phyloP scores from a whole-genome alignment of 2,797 vertebrate genomes.

The Lepidocolaptes lacrymiger region DNA sequence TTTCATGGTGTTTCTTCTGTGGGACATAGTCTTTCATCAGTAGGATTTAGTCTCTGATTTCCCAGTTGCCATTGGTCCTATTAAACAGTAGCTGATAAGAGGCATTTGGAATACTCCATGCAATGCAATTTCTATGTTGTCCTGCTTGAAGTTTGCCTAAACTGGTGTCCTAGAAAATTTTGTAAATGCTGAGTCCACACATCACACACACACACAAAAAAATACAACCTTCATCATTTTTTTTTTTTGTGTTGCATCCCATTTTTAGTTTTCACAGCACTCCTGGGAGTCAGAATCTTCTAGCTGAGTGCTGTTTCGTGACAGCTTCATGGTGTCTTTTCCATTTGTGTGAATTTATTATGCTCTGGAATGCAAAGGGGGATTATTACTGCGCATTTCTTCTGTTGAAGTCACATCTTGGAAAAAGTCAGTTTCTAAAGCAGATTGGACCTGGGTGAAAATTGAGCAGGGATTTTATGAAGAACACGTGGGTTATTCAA shows the following conservation, averaged over 20 bases:
- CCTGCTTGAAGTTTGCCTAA: neutral
- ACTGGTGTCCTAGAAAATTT: neutral
- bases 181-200: neutral
- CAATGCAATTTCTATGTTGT: neutral
- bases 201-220: neutral
- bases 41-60: neutral
- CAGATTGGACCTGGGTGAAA: neutral
- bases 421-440: neutral
- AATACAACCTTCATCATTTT: no score
- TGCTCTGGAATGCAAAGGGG: neutral
- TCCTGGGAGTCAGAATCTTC: neutral
- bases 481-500: neutral
- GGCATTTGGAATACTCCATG: neutral
- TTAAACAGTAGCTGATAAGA: neutral
- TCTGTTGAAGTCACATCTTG: rapidly evolving
- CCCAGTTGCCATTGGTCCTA: neutral
- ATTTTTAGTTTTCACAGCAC: neutral
- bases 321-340: neutral
- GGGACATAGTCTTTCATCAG: neutral
- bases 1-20: neutral
- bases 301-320: neutral
- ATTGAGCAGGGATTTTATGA: neutral
- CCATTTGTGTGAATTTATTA: neutral
- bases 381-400: neutral
- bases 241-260: no score